Evolutionary conservation across 2,888 invertebrate species (phyloP).

Genomic region (Dasysyrphus albostriatus): DNA sequence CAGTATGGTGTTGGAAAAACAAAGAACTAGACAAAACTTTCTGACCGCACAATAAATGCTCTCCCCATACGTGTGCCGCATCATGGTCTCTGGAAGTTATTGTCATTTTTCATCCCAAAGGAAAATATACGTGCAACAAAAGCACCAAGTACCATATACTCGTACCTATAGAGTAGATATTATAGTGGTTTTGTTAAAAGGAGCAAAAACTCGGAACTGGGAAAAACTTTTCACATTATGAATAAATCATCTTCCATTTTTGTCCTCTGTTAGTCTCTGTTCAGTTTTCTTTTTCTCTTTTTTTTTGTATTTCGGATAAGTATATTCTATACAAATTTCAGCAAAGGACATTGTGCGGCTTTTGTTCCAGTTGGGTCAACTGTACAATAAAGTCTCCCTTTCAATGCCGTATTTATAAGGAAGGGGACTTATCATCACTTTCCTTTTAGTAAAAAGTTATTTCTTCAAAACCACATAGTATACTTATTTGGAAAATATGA

Average conservation of each 20-base stretch:
- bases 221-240: constrained; percentile 75
- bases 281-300: constrained; percentile 14
- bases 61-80: constrained; percentile 47
- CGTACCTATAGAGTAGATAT: constrained; percentile 18
- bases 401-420: neutral
- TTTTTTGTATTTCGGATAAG: no score
- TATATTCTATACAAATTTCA: constrained; percentile 34
- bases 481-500: neutral
- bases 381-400: neutral
- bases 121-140: constrained; percentile 31
- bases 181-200: constrained; percentile 60
- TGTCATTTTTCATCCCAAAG: constrained; percentile 65
- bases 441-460: neutral
- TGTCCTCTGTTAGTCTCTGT: constrained; percentile 48
- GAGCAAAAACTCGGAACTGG: constrained; percentile 59
- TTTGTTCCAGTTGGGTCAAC: constrained; percentile 35
- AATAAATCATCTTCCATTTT: constrained; percentile 75
- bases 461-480: neutral
- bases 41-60: constrained; percentile 75
- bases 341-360: constrained; percentile 44
- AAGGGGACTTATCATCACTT: neutral
- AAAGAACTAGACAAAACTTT: constrained; percentile 74
- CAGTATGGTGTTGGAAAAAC: constrained; percentile 57
- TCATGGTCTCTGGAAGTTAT: constrained; percentile 71
- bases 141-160: neutral